Percentiles rank a stretch among this genome's conserved stretches.
Conservation (phyloP, 2,113 vertebrate species). For the Saimiri boliviensis region DNA sequence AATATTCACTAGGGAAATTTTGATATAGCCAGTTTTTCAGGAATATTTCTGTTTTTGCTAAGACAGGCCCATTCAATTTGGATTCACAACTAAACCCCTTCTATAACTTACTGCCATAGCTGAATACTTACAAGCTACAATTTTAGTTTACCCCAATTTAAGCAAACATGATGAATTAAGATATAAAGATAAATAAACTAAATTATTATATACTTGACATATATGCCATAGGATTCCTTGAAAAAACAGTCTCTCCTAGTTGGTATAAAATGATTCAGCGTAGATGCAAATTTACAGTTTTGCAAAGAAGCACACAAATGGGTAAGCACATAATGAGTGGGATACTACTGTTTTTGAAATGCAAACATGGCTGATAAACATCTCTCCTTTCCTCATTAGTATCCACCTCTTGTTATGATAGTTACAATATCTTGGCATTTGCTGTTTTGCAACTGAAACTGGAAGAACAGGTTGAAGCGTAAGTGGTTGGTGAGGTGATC, state of each 20-base stretch:
- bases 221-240: constrained; percentile 4
- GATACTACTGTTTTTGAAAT: constrained; percentile 20
- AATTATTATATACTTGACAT: not conserved
- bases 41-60: constrained; percentile 43
- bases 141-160: not conserved
- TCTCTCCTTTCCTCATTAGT: constrained; percentile 28
- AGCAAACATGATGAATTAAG: not conserved
- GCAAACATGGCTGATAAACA: not conserved
- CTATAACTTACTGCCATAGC: not conserved
- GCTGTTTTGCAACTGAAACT: constrained; percentile 25
- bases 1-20: not conserved
- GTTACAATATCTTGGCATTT: constrained; percentile 43
- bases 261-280: not conserved
- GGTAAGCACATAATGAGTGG: not conserved
- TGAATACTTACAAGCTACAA: not conserved
- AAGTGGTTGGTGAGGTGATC: not conserved
- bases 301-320: not conserved
- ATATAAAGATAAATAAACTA: not conserved
- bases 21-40: not conserved
- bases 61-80: not conserved
- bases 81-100: not conserved
- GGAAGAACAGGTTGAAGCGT: not conserved
- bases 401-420: not conserved
- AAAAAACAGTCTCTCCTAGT: not conserved
- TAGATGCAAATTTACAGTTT: not conserved